Percentiles rank a stretch among this genome's conserved stretches.
phyloP scores from a whole-genome alignment of 2,797 vertebrate species.

The Scarus forsteni region DNA sequence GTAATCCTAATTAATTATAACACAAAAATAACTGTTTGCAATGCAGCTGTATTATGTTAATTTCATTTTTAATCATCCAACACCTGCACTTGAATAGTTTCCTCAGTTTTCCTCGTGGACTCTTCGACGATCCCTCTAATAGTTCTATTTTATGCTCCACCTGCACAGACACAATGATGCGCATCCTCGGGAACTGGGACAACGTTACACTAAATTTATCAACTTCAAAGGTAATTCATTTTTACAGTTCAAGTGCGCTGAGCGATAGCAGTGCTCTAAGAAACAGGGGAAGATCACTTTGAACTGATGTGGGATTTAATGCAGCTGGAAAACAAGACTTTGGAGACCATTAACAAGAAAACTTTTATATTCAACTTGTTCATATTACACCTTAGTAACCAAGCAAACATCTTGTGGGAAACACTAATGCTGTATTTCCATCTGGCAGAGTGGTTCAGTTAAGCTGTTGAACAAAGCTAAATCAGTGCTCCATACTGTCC shows the following conservation, averaged over 20 bases:
- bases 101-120: no score
- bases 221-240: neutral
- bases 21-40: neutral
- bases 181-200: neutral
- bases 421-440: no score
- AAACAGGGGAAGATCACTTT: neutral
- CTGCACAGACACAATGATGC: neutral
- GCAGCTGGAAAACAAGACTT: neutral
- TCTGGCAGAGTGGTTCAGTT: no score
- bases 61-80: neutral
- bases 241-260: neutral
- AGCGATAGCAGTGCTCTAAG: neutral
- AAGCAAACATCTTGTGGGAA: neutral
- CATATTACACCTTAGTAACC: no score
- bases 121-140: neutral
- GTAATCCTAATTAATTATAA: no score
- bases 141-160: neutral
- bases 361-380: neutral
- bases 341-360: neutral
- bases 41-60: no score
- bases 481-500: no score
- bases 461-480: no score
- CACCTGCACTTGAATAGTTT: neutral
- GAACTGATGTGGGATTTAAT: neutral
- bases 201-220: neutral